phyloP scores from a whole-genome alignment of 2,888 invertebrate species.

The Tryphoninae sp. region DNA sequence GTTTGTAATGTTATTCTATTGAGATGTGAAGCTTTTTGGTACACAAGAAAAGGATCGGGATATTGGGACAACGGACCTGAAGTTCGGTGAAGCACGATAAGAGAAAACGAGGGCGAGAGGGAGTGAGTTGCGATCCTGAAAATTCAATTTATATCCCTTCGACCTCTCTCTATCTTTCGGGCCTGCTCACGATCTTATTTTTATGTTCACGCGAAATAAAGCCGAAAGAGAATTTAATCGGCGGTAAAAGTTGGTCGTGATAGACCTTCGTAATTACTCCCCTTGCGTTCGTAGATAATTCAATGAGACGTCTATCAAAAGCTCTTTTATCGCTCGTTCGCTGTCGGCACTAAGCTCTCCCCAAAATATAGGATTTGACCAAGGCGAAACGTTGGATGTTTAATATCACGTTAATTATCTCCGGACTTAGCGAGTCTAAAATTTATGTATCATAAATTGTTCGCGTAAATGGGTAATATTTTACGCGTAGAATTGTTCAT shows the following conservation, averaged over 20 bases:
- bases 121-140: constrained; percentile 28
- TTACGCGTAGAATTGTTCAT: too few species aligned
- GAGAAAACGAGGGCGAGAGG: neutral
- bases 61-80: neutral
- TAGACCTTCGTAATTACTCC: constrained; percentile 32
- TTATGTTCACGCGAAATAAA: constrained; percentile 22
- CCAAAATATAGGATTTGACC: constrained; percentile 14
- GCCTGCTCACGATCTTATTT: neutral
- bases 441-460: too few species aligned
- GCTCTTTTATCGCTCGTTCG: constrained; percentile 15
- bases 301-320: constrained; percentile 40
- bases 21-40: constrained; percentile 19
- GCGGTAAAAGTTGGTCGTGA: constrained; percentile 19
- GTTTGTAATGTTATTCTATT: constrained; percentile 30
- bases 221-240: constrained; percentile 17
- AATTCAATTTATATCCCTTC: constrained; percentile 35
- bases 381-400: neutral
- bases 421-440: too few species aligned
- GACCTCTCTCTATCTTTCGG: neutral
- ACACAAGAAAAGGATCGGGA: neutral
- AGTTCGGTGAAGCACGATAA: neutral
- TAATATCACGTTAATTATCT: too few species aligned
- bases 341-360: constrained; percentile 26
- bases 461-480: too few species aligned
- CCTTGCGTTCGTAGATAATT: constrained; percentile 41